A percentile compares a stretch with the other conserved stretches of the same genome.
Conservation (phyloP, 2,888 invertebrate species). For the Nemotelus pantherinus region DNA sequence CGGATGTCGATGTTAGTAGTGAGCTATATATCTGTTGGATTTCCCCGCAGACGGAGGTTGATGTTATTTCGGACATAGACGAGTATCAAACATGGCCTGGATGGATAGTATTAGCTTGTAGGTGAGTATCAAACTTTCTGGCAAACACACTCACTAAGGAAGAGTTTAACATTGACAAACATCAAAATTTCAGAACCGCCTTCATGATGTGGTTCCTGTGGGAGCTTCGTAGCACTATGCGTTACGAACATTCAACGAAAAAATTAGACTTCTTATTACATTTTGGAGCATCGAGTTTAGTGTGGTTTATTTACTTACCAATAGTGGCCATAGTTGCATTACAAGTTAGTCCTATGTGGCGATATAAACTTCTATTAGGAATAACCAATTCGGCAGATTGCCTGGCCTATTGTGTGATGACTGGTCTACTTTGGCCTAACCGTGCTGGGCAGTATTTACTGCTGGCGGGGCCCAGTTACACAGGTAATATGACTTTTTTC, state of each 20-base stretch:
- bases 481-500: constrained; percentile 63
- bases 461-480: constrained; percentile 76
- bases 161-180: too few species aligned
- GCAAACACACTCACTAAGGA: not conserved
- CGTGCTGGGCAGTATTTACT: constrained; percentile 91
- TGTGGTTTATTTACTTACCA: constrained; percentile 98
- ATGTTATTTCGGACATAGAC: constrained; percentile 94
- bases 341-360: constrained; percentile 93
- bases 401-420: constrained; percentile 93
- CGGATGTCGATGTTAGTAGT: too few species aligned
- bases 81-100: constrained; percentile 99
- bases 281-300: constrained; percentile 95
- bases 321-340: constrained; percentile 92
- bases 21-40: too few species aligned
- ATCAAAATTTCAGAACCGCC: constrained; percentile 67
- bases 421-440: constrained; percentile 95
- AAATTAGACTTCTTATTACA: constrained; percentile 94
- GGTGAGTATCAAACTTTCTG: constrained; percentile 55
- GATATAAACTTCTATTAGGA: constrained; percentile 92
- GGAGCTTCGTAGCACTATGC: constrained; percentile 78
- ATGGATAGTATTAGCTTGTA: constrained; percentile 88
- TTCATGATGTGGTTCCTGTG: constrained; percentile 91
- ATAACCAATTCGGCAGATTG: constrained; percentile 96
- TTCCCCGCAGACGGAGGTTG: constrained; percentile 84
- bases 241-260: constrained; percentile 80